These are phyloP conservation scores for Cheilosia vulpina DNA, from an alignment of 2,888 invertebrate species.

Conservation along the genomic window DNA sequence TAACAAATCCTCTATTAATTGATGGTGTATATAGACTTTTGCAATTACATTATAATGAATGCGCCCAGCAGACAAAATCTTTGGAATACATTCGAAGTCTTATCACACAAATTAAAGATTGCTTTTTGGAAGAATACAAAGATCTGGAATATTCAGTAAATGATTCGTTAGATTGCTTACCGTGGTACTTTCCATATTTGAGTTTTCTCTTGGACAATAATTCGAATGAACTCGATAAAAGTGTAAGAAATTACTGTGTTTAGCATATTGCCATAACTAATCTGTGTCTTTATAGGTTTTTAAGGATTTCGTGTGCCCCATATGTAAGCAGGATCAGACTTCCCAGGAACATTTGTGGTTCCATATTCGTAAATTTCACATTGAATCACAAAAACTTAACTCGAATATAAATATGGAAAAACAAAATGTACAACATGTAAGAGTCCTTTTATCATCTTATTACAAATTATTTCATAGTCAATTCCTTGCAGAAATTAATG, in stretches of 20 bases:
- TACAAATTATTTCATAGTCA: neutral
- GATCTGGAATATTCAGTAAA: constrained; percentile 7
- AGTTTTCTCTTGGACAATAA: constrained; percentile 49
- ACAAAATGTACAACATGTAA: constrained; percentile 15
- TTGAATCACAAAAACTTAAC: neutral
- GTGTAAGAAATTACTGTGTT: constrained; percentile 29
- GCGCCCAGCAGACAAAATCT: constrained; percentile 35
- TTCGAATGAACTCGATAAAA: constrained; percentile 45
- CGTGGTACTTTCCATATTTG: constrained; percentile 63
- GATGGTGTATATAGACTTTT: constrained; percentile 42
- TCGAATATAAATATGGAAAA: neutral
- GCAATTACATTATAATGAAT: constrained; percentile 45
- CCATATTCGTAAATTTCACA: constrained; percentile 25
- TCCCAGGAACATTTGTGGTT: constrained; percentile 52
- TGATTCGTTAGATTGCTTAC: constrained; percentile 33
- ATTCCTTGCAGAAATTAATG: constrained; percentile 26
- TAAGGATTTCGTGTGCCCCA: constrained; percentile 56
- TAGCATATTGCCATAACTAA: neutral
- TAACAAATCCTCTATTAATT: constrained; percentile 25
- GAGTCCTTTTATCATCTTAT: neutral
- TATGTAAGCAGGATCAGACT: constrained; percentile 33
- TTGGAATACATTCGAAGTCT: constrained; percentile 50
- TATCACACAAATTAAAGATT: constrained; percentile 40
- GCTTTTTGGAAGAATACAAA: constrained; percentile 62
- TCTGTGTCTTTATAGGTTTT: constrained; percentile 24